Evolutionary conservation across 23 tunicate genomes (phyloP).

Genomic region (Pegea sp.): DNA sequence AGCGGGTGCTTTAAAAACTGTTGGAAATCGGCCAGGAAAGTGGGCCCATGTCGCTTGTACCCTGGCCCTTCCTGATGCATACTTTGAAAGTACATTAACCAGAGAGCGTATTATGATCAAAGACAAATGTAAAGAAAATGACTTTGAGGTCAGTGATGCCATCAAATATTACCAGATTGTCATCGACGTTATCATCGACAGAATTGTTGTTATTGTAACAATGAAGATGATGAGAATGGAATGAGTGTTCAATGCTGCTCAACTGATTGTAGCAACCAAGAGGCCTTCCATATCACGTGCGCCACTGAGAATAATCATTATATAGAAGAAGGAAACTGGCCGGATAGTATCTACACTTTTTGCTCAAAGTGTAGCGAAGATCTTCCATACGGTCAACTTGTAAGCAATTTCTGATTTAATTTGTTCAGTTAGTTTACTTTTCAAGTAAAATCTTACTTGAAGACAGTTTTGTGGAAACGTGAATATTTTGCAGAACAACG

Average conservation of each 20-base stretch:
- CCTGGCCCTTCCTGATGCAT: slow-evolving; percentile 60
- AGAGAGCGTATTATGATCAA: too few relatives aligned
- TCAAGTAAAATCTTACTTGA: too few relatives aligned
- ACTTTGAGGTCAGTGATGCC: too few relatives aligned
- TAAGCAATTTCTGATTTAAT: too few relatives aligned
- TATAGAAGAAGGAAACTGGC: slow-evolving; percentile 83
- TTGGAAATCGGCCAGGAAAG: slow-evolving; percentile 7
- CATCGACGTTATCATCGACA: too few relatives aligned
- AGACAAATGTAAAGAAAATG: too few relatives aligned
- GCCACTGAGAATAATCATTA: slow-evolving; percentile 46
- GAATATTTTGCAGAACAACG: background rate
- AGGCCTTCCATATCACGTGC: slow-evolving; percentile 60
- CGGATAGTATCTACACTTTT: slow-evolving; percentile 38
- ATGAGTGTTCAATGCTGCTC: slow-evolving; percentile 65
- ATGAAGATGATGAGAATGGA: slow-evolving; percentile 6
- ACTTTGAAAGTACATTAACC: slow-evolving; percentile 39
- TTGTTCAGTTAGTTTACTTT: too few relatives aligned
- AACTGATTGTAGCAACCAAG: slow-evolving; percentile 21
- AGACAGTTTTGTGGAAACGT: too few relatives aligned
- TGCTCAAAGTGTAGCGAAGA: too few relatives aligned
- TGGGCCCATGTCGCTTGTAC: slow-evolving; percentile 87
- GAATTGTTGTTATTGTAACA: slow-evolving; percentile 56
- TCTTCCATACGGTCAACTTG: too few relatives aligned
- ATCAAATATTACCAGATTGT: too few relatives aligned
- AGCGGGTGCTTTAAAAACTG: slow-evolving; percentile 59